phyloP scores from a whole-genome alignment of 2,888 invertebrate genomes.

The Lissocephala sabroskyi region DNA sequence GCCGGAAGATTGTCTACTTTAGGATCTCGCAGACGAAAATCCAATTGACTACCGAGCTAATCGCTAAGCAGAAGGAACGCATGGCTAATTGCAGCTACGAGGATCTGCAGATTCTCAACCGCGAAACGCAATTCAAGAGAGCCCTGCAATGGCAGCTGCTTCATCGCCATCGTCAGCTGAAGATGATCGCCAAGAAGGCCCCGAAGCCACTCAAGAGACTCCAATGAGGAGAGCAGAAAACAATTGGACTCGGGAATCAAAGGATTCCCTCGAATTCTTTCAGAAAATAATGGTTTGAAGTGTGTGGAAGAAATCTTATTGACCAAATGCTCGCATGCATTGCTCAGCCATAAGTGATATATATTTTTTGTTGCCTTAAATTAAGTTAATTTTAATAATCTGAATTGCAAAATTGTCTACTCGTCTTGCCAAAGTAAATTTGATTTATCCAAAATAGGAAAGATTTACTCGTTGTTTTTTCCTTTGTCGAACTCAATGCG shows the following conservation, averaged over 20 bases:
- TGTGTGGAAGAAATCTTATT: too few relatives aligned
- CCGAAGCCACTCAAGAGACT: too few relatives aligned
- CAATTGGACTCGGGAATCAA: neutral
- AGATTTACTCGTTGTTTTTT: neutral
- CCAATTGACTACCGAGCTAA: constrained; percentile 31
- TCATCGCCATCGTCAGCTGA: constrained; percentile 34
- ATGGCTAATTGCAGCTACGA: constrained; percentile 34
- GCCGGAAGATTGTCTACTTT: constrained; percentile 23
- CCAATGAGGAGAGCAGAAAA: too few relatives aligned
- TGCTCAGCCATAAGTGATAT: too few relatives aligned
- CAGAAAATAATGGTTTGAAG: too few relatives aligned
- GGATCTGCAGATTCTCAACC: constrained; percentile 36
- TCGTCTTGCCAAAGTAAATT: constrained; percentile 35
- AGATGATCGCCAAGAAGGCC: neutral
- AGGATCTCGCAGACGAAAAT: constrained; percentile 39
- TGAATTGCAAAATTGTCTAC: too few relatives aligned
- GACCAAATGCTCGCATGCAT: too few relatives aligned
- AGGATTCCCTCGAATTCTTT: too few relatives aligned
- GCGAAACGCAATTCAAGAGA: constrained; percentile 39
- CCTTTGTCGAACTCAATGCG: too few relatives aligned
- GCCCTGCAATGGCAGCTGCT: constrained; percentile 29
- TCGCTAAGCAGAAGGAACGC: constrained; percentile 27
- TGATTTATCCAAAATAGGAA: constrained; percentile 23
- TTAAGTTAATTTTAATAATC: too few relatives aligned
- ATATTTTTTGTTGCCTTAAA: too few relatives aligned